phyloP scores from a whole-genome alignment of 2,113 vertebrate species.

The Hoplias malabaricus region DNA sequence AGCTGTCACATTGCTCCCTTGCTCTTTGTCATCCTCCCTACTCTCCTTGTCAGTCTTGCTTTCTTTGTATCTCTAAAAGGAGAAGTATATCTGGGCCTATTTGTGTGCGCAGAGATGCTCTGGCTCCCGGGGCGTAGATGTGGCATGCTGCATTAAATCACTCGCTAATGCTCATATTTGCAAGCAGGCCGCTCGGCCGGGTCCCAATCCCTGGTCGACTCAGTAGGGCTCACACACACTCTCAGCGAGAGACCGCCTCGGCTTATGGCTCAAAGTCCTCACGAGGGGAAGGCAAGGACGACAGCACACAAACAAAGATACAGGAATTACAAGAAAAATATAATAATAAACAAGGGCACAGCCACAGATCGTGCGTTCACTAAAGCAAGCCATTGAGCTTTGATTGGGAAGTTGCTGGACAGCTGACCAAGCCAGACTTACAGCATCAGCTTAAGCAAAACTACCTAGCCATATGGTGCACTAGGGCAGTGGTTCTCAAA shows the following conservation, averaged over 20 bases:
- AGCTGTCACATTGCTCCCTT: slow-evolving; percentile 52
- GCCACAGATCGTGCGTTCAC: slow-evolving; percentile 65
- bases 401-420: not conserved
- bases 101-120: not conserved
- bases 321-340: not conserved
- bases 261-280: not conserved
- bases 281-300: slow-evolving; percentile 24
- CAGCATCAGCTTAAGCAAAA: not conserved
- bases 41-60: not conserved
- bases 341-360: not conserved
- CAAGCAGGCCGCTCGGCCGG: not conserved
- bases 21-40: slow-evolving; percentile 8
- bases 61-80: not conserved
- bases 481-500: not conserved
- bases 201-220: slow-evolving; percentile 5
- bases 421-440: not conserved
- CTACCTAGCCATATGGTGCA: not conserved
- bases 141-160: not conserved
- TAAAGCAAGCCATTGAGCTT: slow-evolving; percentile 30
- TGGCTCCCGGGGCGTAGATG: not conserved
- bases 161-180: slow-evolving; percentile 13
- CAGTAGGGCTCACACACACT: not conserved
- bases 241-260: not conserved
- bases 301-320: slow-evolving; percentile 22
- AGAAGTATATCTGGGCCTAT: not conserved